Evolutionary conservation across 2,797 vertebrate genomes (phyloP).

Genomic region (Muscicapa comitata): DNA sequence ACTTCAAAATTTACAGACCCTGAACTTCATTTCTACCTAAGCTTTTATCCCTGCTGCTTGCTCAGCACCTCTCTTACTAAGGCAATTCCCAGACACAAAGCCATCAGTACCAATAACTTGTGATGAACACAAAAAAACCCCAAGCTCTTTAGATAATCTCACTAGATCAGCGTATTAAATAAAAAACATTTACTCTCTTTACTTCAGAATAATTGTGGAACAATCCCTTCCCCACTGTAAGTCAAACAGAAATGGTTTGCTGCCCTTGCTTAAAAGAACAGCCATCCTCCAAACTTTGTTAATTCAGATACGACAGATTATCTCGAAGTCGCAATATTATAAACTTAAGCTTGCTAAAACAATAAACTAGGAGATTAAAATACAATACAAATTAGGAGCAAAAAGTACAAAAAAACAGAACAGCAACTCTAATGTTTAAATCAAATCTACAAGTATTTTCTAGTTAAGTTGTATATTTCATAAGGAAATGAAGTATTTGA

Average conservation of each 20-base stretch:
- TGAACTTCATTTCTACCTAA: not conserved
- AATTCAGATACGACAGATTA: not conserved
- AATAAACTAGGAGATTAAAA: not conserved
- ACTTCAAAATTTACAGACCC: not conserved
- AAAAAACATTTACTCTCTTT: not conserved
- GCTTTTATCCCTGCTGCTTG: not conserved
- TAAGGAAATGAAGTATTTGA: not conserved
- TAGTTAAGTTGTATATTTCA: not conserved
- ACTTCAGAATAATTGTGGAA: not conserved
- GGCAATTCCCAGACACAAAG: not conserved
- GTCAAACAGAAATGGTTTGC: not conserved
- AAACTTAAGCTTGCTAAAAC: not conserved
- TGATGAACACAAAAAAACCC: not conserved
- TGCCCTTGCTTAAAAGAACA: not conserved
- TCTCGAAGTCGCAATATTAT: fast-evolving
- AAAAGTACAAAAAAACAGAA: not conserved
- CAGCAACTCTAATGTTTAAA: not conserved
- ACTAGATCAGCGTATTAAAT: not conserved
- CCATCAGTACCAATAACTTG: not conserved
- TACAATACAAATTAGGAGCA: not conserved
- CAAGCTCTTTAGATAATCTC: not conserved
- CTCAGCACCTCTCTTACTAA: not conserved
- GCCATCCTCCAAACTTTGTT: not conserved
- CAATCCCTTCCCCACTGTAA: not conserved
- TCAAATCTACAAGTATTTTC: not conserved